phyloP scores from a whole-genome alignment of 2,888 invertebrate genomes.

The Ormyrus nitidulus region DNA sequence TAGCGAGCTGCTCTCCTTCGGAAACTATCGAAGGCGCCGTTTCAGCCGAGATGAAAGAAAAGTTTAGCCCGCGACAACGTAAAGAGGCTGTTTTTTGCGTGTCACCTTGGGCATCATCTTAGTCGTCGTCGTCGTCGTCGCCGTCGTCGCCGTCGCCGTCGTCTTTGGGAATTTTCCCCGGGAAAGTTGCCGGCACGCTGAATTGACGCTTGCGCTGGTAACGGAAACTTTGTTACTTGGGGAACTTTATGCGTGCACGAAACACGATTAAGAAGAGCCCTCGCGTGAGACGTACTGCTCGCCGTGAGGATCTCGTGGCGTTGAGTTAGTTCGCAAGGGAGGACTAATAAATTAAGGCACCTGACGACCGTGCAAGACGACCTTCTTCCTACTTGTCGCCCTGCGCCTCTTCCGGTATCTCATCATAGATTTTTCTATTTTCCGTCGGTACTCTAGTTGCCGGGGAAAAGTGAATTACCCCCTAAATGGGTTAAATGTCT shows the following conservation, averaged over 20 bases:
- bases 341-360: constrained; percentile 32
- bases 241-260: constrained; percentile 13
- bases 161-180: constrained; percentile 6
- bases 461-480: no score
- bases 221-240: constrained; percentile 11
- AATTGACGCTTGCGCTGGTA: constrained; percentile 9
- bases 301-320: background rate
- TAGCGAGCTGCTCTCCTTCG: background rate
- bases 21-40: background rate
- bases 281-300: no score
- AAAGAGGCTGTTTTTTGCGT: background rate
- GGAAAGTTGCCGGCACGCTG: background rate
- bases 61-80: background rate
- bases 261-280: constrained; percentile 10
- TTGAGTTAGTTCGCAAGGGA: constrained; percentile 9
- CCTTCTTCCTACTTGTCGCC: background rate
- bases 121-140: no score
- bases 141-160: background rate
- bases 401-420: background rate
- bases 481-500: no score
- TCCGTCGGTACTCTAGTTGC: no score
- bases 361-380: background rate
- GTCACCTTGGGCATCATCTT: no score
- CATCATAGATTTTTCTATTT: no score
- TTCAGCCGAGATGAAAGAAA: constrained; percentile 1